Base-by-base conservation (phyloP, 2,888 invertebrate species). In the Electrophaes corylata region DNA sequence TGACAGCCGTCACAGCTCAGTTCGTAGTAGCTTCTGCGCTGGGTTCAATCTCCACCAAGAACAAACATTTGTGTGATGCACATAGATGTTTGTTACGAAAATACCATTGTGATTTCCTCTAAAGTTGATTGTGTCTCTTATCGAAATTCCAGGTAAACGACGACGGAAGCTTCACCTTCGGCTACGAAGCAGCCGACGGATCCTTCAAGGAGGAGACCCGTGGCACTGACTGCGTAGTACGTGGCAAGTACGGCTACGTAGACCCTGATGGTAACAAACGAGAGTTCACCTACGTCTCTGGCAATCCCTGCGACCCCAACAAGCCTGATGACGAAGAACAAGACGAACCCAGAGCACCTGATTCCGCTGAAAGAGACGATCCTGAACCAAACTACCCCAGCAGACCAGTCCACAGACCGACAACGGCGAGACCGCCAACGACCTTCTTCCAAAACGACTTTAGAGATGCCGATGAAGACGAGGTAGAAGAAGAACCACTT, bases 131-230 rank as follows among this genome's bases (percentile, higher is more conserved):
- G 10, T 10, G 6, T 33, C 31, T 14, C 11, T 20, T 40, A 41
- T 44, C 23, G 19, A 31, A 18, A 18, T 83, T 87, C 8, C 81
- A 91, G 91, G 94, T 94, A 35, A 96, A 96, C 81, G 96, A 96
- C 76, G 96, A 96, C 68, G 96, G 96, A 54, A 96, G 95, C 56
- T 96, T 96, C 85, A 96, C 96, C 6, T 96, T 96, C 83, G 96
- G 96, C 33, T 96, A 96, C 84, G 96, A 96, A 85, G 95, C 96
- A 0, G 96, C 96, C 10, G 96, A 96, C 74, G 96, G 96, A 0
- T 95, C 95, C 61, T 97, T 96, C 92, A 96, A 96, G 76, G 96
- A 97, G 76, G 96, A 97, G 82, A 96, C 96, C 2, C 89, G 96
- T 57, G 96, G 96, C 45, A 95, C 96, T 0, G 96, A 97, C 85